Conservation (phyloP, 2,113 vertebrate genomes). For the Pleuronectes platessa region DNA sequence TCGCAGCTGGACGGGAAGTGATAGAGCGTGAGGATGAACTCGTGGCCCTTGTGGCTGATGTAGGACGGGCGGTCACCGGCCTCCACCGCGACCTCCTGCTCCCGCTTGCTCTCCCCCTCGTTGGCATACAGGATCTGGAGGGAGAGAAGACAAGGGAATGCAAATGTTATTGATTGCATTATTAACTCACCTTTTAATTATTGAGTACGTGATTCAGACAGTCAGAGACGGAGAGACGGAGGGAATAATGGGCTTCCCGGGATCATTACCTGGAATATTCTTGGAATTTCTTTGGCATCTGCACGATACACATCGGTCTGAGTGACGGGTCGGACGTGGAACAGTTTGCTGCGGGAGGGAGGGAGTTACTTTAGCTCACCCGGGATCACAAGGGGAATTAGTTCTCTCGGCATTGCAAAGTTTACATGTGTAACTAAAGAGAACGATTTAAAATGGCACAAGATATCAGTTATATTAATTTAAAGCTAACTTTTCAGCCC, state of each 20-base stretch:
- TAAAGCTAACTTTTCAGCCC: too few relatives aligned
- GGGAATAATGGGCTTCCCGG: not conserved
- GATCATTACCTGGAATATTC: conserved; percentile 93
- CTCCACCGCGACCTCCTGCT: conserved; percentile 88
- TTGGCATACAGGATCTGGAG: conserved; percentile 94
- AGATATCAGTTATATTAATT: too few relatives aligned
- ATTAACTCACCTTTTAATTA: not conserved
- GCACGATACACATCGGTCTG: conserved; percentile 98
- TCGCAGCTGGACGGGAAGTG: conserved; percentile 98
- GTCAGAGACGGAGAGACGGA: not conserved
- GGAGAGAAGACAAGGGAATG: not conserved
- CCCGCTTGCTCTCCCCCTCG: conserved; percentile 95
- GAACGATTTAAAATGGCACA: too few relatives aligned
- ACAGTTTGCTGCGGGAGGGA: conserved; percentile 88
- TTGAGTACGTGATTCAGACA: too few relatives aligned
- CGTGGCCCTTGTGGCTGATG: conserved; percentile 95
- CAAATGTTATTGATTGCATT: not conserved
- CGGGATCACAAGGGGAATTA: too few relatives aligned
- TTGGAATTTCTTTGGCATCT: conserved; percentile 94
- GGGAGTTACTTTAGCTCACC: not conserved
- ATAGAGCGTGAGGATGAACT: conserved; percentile 95
- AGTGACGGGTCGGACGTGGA: conserved; percentile 95
- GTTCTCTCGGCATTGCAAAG: too few relatives aligned
- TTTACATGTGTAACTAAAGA: too few relatives aligned
- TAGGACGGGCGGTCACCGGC: conserved; percentile 88